phyloP scores from a whole-genome alignment of 2,888 invertebrate genomes.

The Buathra laborator region DNA sequence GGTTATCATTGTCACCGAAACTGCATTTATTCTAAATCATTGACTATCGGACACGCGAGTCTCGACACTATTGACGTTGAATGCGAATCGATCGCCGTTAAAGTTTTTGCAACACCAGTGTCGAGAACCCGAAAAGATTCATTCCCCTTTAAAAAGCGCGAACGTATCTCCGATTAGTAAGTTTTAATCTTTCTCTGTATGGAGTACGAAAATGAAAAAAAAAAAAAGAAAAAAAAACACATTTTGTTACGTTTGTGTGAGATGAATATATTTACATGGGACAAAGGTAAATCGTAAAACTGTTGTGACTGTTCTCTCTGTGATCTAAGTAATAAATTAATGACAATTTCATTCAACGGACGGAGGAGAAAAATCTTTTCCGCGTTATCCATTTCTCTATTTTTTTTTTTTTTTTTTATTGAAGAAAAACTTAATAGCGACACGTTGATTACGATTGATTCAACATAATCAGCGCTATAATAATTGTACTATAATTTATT shows the following conservation, averaged over 20 bases:
- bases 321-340: slow-evolving; percentile 66
- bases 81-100: slow-evolving; percentile 15
- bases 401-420: slow-evolving; percentile 51
- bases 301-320: slow-evolving; percentile 71
- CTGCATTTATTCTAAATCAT: slow-evolving; percentile 42
- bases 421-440: slow-evolving; percentile 42
- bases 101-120: background rate
- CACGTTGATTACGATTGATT: slow-evolving; percentile 38
- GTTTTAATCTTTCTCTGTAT: background rate
- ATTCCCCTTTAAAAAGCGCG: slow-evolving; percentile 10
- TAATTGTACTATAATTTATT: slow-evolving; percentile 36
- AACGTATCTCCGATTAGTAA: background rate
- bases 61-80: background rate
- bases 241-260: slow-evolving; percentile 68
- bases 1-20: slow-evolving; percentile 6
- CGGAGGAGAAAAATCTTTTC: background rate
- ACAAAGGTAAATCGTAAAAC: slow-evolving; percentile 47
- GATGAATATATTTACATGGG: slow-evolving; percentile 62
- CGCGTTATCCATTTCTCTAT: background rate
- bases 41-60: background rate
- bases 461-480: slow-evolving; percentile 43
- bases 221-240: slow-evolving; percentile 5
- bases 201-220: background rate
- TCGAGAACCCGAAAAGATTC: background rate
- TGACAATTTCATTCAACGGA: slow-evolving; percentile 37